Conservation (phyloP, 2,797 vertebrate species). For the Lepilemur septentrionalis region DNA sequence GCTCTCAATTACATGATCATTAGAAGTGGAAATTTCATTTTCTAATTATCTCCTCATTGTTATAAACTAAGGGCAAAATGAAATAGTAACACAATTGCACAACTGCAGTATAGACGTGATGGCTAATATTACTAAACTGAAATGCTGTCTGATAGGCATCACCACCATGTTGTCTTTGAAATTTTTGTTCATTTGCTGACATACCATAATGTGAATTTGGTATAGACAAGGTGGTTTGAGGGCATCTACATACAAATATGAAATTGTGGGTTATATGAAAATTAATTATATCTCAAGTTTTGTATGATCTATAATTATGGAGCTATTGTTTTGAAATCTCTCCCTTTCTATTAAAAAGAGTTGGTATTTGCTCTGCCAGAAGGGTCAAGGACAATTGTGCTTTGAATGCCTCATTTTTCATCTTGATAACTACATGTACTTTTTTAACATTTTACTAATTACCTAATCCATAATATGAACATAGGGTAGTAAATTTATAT, state of each 20-base stretch:
- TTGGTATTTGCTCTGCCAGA: conserved; percentile 24
- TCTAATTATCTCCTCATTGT: conserved; percentile 53
- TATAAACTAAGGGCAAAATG: conserved; percentile 55
- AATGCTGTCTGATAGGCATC: not conserved
- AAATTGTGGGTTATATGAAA: conserved; percentile 26
- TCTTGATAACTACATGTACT: conserved; percentile 38
- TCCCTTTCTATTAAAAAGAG: conserved; percentile 32
- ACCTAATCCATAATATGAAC: not conserved
- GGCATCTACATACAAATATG: conserved; percentile 15
- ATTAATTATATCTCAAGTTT: conserved; percentile 22
- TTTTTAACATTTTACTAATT: conserved; percentile 55
- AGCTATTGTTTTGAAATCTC: conserved; percentile 28
- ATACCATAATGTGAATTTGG: not conserved
- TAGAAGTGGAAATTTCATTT: conserved; percentile 59
- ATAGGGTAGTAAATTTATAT: not conserved
- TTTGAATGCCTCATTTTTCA: conserved; percentile 34
- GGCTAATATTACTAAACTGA: conserved; percentile 35
- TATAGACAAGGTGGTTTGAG: not conserved
- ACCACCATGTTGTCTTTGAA: not conserved
- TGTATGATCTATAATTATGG: not conserved
- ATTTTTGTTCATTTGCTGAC: conserved; percentile 26
- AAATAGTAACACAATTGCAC: conserved; percentile 30
- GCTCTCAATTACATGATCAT: conserved; percentile 49
- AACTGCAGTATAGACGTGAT: not conserved
- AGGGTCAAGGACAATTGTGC: not conserved